phyloP scores from a whole-genome alignment of 2,797 vertebrate species.

The Hydrocynus forskahlii region DNA sequence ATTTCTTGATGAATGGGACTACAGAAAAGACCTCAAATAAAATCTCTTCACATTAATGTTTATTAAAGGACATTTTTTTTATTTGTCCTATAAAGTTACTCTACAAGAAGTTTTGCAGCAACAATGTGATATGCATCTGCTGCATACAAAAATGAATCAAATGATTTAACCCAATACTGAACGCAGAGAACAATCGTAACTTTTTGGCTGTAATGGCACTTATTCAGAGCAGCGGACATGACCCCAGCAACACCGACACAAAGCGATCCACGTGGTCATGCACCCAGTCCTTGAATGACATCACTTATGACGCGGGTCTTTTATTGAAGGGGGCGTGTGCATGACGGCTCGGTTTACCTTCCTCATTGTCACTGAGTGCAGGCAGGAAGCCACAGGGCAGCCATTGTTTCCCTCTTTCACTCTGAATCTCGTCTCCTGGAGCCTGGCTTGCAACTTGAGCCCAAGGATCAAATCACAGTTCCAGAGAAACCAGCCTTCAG shows the following conservation, averaged over 20 bases:
- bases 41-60: too few species aligned
- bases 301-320: constrained; percentile 47
- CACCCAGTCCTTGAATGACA: constrained; percentile 37
- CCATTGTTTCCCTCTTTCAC: constrained; percentile 5
- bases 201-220: background rate
- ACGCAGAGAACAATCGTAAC: background rate
- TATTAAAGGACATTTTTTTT: background rate
- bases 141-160: too few species aligned
- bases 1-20: too few species aligned
- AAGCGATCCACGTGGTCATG: constrained; percentile 15
- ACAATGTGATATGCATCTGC: too few species aligned
- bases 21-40: too few species aligned
- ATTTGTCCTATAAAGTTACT: background rate
- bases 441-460: constrained; percentile 46
- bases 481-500: constrained; percentile 27
- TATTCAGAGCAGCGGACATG: constrained; percentile 28
- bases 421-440: constrained; percentile 32
- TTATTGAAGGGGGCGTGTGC: constrained; percentile 33
- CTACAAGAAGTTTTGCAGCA: too few species aligned
- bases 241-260: constrained; percentile 12
- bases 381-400: constrained; percentile 35
- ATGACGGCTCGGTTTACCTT: constrained; percentile 34
- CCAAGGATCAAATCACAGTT: constrained; percentile 44
- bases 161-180: too few species aligned
- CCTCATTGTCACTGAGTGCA: constrained; percentile 30